Conservation (phyloP, 2,888 invertebrate genomes). For the Agonopterix subpropinquella region DNA sequence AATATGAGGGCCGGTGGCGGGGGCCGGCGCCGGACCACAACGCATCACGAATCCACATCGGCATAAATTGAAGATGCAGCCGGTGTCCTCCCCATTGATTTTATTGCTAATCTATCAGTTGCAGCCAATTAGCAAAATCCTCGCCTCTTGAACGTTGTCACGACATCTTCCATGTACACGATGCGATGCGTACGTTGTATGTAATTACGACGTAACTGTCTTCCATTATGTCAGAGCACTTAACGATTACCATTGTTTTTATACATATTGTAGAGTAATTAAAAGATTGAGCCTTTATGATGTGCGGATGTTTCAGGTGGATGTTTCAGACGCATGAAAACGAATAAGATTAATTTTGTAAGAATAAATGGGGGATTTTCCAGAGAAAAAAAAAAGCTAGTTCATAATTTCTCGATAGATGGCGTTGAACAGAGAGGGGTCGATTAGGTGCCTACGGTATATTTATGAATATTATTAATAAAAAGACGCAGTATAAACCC, state of each 20-base stretch:
- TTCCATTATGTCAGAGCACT: constrained; percentile 21
- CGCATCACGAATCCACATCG: constrained; percentile 70
- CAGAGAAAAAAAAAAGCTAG: too few species aligned
- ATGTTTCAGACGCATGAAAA: too few species aligned
- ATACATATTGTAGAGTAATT: too few species aligned
- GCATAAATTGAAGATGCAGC: constrained; percentile 71
- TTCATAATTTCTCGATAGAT: too few species aligned
- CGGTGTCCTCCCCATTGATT: constrained; percentile 70
- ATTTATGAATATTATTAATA: too few species aligned
- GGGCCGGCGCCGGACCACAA: constrained; percentile 62
- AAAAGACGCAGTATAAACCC: too few species aligned
- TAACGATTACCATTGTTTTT: neutral
- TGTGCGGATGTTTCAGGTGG: too few species aligned
- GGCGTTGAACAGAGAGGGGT: too few species aligned
- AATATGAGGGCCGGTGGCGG: constrained; percentile 73
- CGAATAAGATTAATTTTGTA: too few species aligned
- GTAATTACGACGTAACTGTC: constrained; percentile 31
- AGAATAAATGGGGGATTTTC: too few species aligned
- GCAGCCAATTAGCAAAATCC: constrained; percentile 67
- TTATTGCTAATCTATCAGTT: constrained; percentile 66
- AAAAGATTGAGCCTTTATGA: too few species aligned
- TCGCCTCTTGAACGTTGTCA: constrained; percentile 43
- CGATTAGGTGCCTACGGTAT: too few species aligned
- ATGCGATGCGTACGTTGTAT: constrained; percentile 33
- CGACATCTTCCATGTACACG: constrained; percentile 46